phyloP scores from a whole-genome alignment of 2,797 vertebrate species.

The Poliocrania exsul region DNA sequence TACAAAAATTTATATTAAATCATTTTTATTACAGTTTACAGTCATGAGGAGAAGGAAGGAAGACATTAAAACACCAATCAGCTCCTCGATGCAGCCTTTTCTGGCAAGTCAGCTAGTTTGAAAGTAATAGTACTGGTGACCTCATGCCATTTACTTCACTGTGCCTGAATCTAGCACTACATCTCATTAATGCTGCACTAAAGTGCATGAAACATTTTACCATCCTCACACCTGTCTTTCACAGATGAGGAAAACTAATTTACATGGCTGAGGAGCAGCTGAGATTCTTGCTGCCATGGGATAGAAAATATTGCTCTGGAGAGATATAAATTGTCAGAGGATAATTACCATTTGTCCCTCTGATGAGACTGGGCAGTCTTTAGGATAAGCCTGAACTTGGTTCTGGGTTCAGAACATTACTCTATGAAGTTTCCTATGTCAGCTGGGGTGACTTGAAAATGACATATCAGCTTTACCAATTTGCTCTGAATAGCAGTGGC shows the following conservation, averaged over 20 bases:
- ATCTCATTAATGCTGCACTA: not conserved
- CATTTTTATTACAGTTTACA: not conserved
- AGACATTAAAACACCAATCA: not conserved
- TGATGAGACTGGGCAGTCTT: not conserved
- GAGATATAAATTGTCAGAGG: not conserved
- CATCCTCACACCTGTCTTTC: conserved; percentile 33
- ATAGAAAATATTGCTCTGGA: not conserved
- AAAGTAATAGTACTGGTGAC: not conserved
- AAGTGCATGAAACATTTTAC: conserved; percentile 11
- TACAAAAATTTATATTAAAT: not conserved
- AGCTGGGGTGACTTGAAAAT: not conserved
- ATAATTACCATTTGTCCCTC: not conserved
- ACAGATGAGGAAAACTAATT: conserved; percentile 26
- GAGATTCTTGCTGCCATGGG: not conserved
- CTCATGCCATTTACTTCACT: not conserved
- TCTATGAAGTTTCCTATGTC: not conserved
- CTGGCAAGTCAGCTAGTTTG: not conserved
- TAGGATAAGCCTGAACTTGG: not conserved
- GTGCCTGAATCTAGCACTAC: not conserved
- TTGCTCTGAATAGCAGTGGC: not conserved
- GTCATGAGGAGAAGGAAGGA: not conserved
- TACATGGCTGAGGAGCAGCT: not conserved
- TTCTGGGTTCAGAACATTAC: not conserved
- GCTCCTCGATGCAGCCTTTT: not conserved
- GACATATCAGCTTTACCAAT: not conserved